Conservation (phyloP, 2,888 invertebrate genomes). For the Calliphora vomitoria region DNA sequence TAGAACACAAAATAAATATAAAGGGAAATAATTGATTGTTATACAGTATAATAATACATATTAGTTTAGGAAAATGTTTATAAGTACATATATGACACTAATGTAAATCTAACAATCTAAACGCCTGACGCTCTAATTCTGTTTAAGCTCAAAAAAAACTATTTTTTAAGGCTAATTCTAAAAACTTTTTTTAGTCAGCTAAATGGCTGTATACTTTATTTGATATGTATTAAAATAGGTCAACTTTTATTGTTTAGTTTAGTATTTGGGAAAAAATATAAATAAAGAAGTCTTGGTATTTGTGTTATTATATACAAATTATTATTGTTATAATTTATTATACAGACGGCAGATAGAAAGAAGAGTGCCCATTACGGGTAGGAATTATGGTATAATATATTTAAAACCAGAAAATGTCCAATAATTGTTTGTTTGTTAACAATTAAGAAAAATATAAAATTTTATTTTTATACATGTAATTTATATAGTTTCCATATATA, state of each 20-base stretch:
- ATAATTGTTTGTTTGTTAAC: no score
- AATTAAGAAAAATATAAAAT: no score
- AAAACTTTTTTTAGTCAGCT: not conserved
- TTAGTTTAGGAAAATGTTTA: no score
- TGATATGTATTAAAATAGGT: not conserved
- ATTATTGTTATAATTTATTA: not conserved
- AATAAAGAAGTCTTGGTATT: not conserved
- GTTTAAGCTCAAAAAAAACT: not conserved
- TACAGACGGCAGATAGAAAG: not conserved
- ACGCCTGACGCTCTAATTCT: not conserved
- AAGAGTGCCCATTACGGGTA: no score
- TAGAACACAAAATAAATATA: slow-evolving; percentile 2
- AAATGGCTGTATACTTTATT: not conserved
- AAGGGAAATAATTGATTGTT: not conserved
- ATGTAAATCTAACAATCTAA: not conserved
- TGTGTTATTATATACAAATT: not conserved
- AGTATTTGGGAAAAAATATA: not conserved
- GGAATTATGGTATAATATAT: no score
- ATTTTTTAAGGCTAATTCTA: not conserved
- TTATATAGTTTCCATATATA: no score
- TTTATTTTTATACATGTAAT: no score
- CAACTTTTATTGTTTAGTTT: not conserved
- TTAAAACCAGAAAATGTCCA: no score
- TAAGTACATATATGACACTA: no score
- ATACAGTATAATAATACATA: no score